Percentiles rank a stretch among this genome's conserved stretches.
These are phyloP conservation scores for Lacerta viridis DNA, from an alignment of 2,797 vertebrate species.

Conservation along the genomic window DNA sequence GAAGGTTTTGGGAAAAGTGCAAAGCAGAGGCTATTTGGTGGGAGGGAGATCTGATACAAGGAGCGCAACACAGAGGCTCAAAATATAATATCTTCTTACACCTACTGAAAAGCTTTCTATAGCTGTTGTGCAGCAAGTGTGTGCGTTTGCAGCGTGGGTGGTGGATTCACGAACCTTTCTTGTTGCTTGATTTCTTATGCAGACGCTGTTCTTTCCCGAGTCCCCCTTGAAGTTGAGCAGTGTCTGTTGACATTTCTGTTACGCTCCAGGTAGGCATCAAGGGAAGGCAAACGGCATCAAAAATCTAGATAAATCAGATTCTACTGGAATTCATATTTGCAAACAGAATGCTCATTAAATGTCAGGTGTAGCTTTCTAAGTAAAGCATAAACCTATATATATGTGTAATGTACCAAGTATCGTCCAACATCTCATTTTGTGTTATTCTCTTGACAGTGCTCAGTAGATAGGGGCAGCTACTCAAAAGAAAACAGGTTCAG, in stretches of 20 bases:
- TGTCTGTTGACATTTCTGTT: conserved; percentile 32
- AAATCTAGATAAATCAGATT: neutral
- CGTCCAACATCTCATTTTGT: neutral
- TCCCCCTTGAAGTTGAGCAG: neutral
- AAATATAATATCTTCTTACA: conserved; percentile 19
- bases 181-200: neutral
- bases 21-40: neutral
- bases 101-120: neutral
- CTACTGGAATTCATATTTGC: neutral
- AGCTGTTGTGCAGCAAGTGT: neutral
- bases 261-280: fast-evolving
- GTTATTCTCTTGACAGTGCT: neutral
- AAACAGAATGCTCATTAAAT: conserved; percentile 5
- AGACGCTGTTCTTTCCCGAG: neutral
- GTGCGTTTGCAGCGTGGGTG: neutral
- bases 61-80: neutral
- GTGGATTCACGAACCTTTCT: neutral
- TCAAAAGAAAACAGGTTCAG: neutral
- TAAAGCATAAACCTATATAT: neutral
- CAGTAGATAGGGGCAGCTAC: neutral
- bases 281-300: conserved; percentile 41
- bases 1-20: neutral
- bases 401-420: neutral
- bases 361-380: neutral
- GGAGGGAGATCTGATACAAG: neutral